Evolutionary conservation across 1,140 invertebrate genomes (phyloP), one percentile per base, ranked within the genome.

Genomic region (Drosophila asahinai): DNA sequence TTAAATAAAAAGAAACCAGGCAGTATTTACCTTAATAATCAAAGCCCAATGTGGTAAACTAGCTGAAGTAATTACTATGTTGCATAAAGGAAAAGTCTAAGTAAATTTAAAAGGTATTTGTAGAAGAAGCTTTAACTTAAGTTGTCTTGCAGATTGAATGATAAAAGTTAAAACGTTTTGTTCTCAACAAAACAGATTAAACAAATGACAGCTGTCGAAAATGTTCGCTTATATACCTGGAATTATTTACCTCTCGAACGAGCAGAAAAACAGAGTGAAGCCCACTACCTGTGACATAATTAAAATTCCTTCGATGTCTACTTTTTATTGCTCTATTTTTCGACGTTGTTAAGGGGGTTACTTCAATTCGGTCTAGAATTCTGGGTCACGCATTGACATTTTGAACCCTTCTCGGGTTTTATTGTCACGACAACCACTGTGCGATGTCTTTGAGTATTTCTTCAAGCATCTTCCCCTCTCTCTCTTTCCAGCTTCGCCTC

Each of bases 351-450:
- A 70, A 40, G 8, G 4, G 33, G 19, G 19, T 19, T 36, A 15
- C 15, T 48, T 25, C 2, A 40, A 36, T 49, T 25, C 2, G 14
- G n/a, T 19, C 9, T 6, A 17, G 15, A 64, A 63, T 64, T 59
- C 54, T 30, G 17, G 25, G 36, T 12, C 36, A 57, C 17, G 6
- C 22, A 14, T 3, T 33, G 9, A n/a, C 14, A 19, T 47, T 59
- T 49, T 42, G 48, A 58, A 30, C n/a, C 36, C 38, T 43, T 14
- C 42, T 15, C 5, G 7, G 6, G 4, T 22, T 36, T 33, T 51
- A 45, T 52, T 49, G 30, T 7, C 40, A 33, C 67, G 30, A 15
- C 54, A 58, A 72, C 67, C 71, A 73, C 71, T 73, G 71, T 73
- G 47, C 55, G 27, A 17, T 19, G 67, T 33, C 70, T 58, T 51